Conservation (phyloP, 2,888 invertebrate genomes). For the Pomacea canaliculata region DNA sequence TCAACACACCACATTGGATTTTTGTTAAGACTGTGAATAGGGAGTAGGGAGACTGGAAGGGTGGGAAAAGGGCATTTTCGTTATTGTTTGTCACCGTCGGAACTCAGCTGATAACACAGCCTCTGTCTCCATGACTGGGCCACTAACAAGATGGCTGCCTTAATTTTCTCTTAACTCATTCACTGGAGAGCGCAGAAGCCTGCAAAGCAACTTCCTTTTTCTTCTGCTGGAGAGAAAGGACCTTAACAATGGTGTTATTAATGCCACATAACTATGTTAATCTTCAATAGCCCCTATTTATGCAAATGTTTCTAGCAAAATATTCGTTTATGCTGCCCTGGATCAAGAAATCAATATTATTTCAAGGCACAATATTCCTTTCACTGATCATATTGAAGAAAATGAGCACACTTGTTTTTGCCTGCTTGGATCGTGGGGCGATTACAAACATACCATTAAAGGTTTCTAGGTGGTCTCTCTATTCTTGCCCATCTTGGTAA, state of each 20-base stretch:
- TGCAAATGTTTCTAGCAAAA: constrained; percentile 41
- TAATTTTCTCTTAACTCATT: constrained; percentile 35
- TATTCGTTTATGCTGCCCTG: constrained; percentile 40
- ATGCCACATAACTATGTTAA: constrained; percentile 44
- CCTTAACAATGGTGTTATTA: constrained; percentile 40
- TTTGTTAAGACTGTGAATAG: neutral
- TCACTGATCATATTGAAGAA: constrained; percentile 20
- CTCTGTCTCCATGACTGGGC: constrained; percentile 12
- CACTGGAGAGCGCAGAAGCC: constrained; percentile 17
- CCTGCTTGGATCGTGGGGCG: constrained; percentile 4
- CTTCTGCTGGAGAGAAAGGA: constrained; percentile 21
- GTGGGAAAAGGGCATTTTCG: constrained; percentile 13
- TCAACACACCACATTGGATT: constrained; percentile 30
- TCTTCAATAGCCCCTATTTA: constrained; percentile 46
- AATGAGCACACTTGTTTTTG: constrained; percentile 33
- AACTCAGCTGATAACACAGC: neutral
- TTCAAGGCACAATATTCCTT: constrained; percentile 38
- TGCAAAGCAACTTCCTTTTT: constrained; percentile 18
- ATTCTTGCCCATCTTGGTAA: too few species aligned
- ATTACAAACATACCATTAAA: neutral
- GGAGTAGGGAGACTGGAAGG: neutral
- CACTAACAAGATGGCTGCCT: constrained; percentile 30
- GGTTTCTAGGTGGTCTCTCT: neutral
- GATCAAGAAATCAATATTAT: constrained; percentile 41
- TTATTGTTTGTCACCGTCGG: constrained; percentile 25